Evolutionary conservation across 2,797 vertebrate genomes (phyloP).

Genomic region (Pseudochirops corinnae): DNA sequence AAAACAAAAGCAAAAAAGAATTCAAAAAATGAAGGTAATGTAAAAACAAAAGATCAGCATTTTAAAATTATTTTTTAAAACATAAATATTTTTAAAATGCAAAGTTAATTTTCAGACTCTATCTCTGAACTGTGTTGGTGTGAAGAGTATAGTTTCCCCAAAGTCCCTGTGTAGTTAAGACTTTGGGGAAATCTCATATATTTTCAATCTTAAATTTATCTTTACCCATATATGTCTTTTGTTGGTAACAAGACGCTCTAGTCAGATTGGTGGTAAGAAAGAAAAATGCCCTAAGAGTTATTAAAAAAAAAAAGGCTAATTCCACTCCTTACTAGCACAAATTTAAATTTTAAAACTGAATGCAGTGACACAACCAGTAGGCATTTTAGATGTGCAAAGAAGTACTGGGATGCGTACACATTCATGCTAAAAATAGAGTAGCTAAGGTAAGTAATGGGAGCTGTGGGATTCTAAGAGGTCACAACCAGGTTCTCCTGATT

Average conservation of each 20-base stretch:
- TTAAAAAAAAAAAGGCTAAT: conserved; percentile 16
- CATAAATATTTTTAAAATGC: neutral
- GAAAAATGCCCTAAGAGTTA: neutral
- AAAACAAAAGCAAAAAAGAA: neutral
- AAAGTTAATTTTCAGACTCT: neutral
- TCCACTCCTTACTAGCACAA: conserved; percentile 22
- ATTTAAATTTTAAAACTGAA: conserved; percentile 38
- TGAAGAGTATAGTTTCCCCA: neutral
- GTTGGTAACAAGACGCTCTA: neutral
- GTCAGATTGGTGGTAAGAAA: neutral
- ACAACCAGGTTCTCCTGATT: neutral
- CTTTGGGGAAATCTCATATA: neutral
- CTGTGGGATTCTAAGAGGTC: conserved; percentile 3
- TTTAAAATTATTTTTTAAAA: neutral
- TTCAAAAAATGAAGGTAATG: neutral
- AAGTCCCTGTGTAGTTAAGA: neutral
- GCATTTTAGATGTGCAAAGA: neutral
- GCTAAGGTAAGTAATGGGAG: neutral
- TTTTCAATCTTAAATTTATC: neutral
- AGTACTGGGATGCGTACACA: conserved; percentile 49
- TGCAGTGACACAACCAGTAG: conserved; percentile 37
- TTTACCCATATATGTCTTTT: neutral
- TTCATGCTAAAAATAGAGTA: neutral
- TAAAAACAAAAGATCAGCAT: neutral
- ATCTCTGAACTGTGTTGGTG: neutral